phyloP scores from a whole-genome alignment of 1,140 invertebrate species.

The Sycophila sp. region DNA sequence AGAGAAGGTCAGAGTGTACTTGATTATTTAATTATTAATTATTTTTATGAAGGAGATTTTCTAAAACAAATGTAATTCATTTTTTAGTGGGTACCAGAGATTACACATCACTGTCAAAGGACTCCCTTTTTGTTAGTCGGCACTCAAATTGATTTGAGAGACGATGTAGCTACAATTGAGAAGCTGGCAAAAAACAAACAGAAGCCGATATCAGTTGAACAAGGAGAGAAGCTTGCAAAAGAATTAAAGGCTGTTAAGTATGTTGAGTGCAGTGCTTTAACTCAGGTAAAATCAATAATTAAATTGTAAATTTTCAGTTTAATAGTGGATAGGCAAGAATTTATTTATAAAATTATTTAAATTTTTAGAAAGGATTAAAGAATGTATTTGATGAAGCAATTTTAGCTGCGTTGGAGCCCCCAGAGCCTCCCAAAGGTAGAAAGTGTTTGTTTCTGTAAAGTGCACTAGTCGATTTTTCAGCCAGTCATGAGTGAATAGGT shows the following conservation, averaged over 20 bases:
- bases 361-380: constrained; percentile 93
- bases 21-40: neutral
- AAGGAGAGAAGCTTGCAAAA: constrained; percentile 96
- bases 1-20: constrained; percentile 85
- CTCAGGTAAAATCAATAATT: constrained; percentile 75
- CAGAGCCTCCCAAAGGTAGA: constrained; percentile 90
- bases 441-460: constrained; percentile 89
- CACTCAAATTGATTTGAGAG: constrained; percentile 97
- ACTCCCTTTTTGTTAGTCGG: constrained; percentile 97
- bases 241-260: constrained; percentile 99
- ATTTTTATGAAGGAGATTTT: neutral
- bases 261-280: constrained; percentile 98
- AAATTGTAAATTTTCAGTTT: neutral
- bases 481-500: constrained; percentile 33
- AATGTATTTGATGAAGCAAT: constrained; percentile 99
- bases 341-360: constrained; percentile 2
- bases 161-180: constrained; percentile 94
- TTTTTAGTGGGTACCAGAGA: constrained; percentile 97
- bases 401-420: constrained; percentile 94
- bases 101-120: constrained; percentile 98
- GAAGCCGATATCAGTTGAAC: constrained; percentile 94
- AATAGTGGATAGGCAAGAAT: neutral
- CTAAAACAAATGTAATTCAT: neutral
- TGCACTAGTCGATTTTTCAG: constrained; percentile 34
- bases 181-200: constrained; percentile 99